Evolutionary conservation across 1,140 invertebrate species (phyloP).

Genomic region (Schlechtendalia chinensis): DNA sequence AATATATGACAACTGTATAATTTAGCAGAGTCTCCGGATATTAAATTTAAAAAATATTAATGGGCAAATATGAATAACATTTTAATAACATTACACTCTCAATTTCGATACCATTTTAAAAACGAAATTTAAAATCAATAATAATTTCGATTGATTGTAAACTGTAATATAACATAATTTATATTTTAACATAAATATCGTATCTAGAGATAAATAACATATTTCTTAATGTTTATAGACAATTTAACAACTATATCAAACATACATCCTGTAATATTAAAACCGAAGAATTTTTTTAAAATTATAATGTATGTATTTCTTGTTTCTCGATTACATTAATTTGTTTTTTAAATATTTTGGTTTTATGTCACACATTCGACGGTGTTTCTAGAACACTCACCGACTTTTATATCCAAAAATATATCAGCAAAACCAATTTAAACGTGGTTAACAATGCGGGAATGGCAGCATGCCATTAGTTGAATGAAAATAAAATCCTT

Average conservation of each 20-base stretch:
- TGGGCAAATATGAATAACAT: too few relatives aligned
- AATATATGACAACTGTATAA: too few relatives aligned
- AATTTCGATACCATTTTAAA: too few relatives aligned
- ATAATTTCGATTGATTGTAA: too few relatives aligned
- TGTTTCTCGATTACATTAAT: neutral
- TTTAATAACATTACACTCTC: too few relatives aligned
- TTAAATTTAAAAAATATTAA: too few relatives aligned
- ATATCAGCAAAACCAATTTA: constrained; percentile 7
- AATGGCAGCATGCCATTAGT: constrained; percentile 23
- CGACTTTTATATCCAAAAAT: constrained; percentile 5
- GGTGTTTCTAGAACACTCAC: constrained; percentile 13
- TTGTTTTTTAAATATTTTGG: constrained; percentile 4
- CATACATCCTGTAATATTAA: neutral
- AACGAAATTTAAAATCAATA: too few relatives aligned
- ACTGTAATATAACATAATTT: too few relatives aligned
- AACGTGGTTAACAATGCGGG: constrained; percentile 10
- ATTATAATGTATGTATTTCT: neutral
- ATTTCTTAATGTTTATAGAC: too few relatives aligned
- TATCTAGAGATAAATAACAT: too few relatives aligned
- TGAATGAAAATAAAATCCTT: constrained; percentile 40
- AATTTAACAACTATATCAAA: neutral
- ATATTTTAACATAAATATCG: too few relatives aligned
- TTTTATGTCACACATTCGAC: neutral
- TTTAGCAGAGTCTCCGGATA: too few relatives aligned
- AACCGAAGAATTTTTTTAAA: neutral